Conservation (phyloP, 1,140 invertebrate species). For the Periplaneta americana region DNA sequence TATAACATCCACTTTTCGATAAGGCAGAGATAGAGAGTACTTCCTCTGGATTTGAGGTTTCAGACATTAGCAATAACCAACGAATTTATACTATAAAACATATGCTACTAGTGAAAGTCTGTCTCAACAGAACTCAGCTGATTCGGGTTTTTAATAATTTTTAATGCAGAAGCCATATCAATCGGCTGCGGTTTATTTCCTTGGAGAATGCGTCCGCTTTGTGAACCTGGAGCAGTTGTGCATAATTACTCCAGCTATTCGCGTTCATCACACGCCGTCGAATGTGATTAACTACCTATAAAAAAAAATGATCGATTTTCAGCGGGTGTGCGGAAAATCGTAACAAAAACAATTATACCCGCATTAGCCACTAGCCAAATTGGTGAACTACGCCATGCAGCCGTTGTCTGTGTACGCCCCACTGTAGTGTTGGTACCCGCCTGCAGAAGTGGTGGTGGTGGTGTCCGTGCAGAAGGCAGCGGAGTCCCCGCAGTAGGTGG, state of each 20-base stretch:
- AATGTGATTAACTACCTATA: too few relatives aligned
- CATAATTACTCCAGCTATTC: too few relatives aligned
- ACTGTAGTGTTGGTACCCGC: neutral
- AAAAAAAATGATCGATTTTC: too few relatives aligned
- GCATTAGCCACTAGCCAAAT: neutral
- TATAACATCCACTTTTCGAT: neutral
- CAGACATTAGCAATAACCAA: neutral
- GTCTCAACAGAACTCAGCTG: too few relatives aligned
- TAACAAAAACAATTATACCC: neutral
- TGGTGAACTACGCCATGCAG: slow-evolving; percentile 11
- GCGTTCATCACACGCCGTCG: too few relatives aligned
- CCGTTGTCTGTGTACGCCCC: slow-evolving; percentile 1
- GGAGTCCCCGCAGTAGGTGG: neutral
- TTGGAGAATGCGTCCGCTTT: too few relatives aligned
- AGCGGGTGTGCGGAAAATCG: too few relatives aligned
- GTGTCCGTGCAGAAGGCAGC: neutral
- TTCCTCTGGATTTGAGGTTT: neutral
- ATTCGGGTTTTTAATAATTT: neutral
- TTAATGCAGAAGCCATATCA: neutral
- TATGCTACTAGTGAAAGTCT: too few relatives aligned
- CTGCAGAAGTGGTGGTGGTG: neutral
- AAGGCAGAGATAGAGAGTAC: too few relatives aligned
- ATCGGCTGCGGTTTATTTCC: neutral
- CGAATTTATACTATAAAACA: too few relatives aligned
- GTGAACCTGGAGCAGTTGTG: too few relatives aligned